Percentiles rank a stretch among this genome's conserved stretches.
Evolutionary conservation across 1,140 invertebrate species (phyloP).

Genomic region (Kradibia gibbosae): DNA sequence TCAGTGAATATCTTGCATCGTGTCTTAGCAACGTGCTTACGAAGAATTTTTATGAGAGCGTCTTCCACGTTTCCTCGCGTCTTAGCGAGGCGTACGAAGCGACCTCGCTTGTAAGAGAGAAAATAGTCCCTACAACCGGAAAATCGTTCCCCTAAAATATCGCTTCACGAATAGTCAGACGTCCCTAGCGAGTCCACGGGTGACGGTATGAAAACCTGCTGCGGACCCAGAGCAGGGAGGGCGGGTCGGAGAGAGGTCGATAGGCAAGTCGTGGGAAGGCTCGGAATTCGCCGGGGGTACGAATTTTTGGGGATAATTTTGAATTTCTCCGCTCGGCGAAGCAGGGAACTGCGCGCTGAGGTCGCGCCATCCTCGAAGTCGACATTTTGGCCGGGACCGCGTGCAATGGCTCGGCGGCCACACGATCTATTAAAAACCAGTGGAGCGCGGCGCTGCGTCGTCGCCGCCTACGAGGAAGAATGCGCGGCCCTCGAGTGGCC

Average conservation of each 20-base stretch:
- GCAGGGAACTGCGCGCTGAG: neutral
- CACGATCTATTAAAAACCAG: constrained; percentile 40
- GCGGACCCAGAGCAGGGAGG: neutral
- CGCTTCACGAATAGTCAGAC: neutral
- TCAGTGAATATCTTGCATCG: too few species aligned
- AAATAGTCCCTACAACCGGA: neutral
- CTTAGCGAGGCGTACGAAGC: neutral
- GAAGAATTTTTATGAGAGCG: too few species aligned
- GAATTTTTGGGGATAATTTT: neutral
- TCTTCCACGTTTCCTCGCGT: neutral
- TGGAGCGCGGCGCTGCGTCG: neutral
- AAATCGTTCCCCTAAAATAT: neutral
- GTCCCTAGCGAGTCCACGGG: neutral
- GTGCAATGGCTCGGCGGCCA: neutral
- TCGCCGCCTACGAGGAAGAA: neutral
- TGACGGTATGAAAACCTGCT: too few species aligned
- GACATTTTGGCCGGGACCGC: constrained; percentile 27
- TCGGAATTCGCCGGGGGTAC: too few species aligned
- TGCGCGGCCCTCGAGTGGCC: neutral
- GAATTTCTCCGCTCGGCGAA: neutral
- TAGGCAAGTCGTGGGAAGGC: neutral
- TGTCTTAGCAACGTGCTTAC: too few species aligned
- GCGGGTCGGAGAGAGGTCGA: neutral
- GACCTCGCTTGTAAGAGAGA: neutral
- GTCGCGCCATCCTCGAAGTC: constrained; percentile 4